phyloP scores from a whole-genome alignment of 2,113 vertebrate genomes.

The Emydura subglobosa region DNA sequence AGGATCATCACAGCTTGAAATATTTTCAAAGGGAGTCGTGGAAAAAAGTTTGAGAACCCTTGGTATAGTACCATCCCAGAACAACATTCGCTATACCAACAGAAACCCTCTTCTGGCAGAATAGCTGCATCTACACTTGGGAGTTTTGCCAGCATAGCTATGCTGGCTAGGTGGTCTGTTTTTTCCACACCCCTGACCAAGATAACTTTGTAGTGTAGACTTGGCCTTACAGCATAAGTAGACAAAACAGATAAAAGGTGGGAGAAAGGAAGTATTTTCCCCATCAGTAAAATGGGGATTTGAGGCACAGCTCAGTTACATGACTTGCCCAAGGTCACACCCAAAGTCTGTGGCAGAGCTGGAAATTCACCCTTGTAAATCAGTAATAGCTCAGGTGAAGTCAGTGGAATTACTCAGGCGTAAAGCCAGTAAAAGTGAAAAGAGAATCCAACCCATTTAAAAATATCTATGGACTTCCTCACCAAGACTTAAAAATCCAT shows the following conservation, averaged over 20 bases:
- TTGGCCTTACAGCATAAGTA: background rate
- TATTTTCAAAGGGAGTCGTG: too few relatives aligned
- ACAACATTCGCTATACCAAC: background rate
- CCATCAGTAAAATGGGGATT: background rate
- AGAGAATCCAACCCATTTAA: background rate
- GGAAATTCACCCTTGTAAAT: background rate
- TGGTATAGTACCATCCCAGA: background rate
- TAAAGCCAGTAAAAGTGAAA: background rate
- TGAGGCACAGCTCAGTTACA: background rate
- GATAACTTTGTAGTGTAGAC: background rate
- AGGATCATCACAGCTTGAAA: too few relatives aligned
- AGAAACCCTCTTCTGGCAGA: background rate
- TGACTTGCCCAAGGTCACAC: background rate
- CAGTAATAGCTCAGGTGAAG: background rate
- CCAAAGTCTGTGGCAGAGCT: background rate
- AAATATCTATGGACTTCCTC: conserved; percentile 12
- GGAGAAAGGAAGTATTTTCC: background rate
- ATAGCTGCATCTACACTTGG: background rate
- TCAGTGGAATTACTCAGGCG: background rate
- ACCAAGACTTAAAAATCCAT: conserved; percentile 14
- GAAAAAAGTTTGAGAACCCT: too few relatives aligned
- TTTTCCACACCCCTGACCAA: background rate
- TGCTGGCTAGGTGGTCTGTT: background rate
- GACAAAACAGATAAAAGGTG: background rate
- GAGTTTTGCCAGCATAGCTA: background rate